Conservation (phyloP, 2,888 invertebrate species). For the Magallana nippona region DNA sequence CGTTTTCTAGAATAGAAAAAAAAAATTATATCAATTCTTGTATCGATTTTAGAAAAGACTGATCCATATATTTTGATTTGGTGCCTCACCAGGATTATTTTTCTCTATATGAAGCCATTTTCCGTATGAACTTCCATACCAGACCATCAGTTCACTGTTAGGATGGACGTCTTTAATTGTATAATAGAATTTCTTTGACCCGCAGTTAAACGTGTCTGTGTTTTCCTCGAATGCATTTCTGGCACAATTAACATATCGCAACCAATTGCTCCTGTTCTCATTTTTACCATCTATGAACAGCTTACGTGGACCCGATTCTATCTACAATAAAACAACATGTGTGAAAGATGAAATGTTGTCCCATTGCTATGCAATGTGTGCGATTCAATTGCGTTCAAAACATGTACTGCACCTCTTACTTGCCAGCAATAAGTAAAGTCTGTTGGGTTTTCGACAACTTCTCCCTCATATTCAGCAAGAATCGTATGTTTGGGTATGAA, state of each 20-base stretch:
- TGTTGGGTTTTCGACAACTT: not conserved
- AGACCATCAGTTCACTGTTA: slow-evolving; percentile 8
- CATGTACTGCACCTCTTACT: not conserved
- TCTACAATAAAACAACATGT: not conserved
- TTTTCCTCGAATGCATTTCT: slow-evolving; percentile 28
- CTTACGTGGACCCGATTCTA: not conserved
- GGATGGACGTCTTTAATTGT: not conserved
- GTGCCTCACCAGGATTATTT: slow-evolving; percentile 22
- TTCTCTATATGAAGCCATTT: slow-evolving; percentile 1
- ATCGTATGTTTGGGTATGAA: not conserved
- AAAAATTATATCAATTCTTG: not conserved
- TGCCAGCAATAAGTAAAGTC: slow-evolving; percentile 15
- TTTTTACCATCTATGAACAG: slow-evolving; percentile 3
- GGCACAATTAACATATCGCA: slow-evolving; percentile 4
- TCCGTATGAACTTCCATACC: slow-evolving; percentile 1
- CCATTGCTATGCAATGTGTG: fast-evolving
- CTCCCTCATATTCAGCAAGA: slow-evolving; percentile 13
- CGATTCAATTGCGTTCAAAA: not conserved
- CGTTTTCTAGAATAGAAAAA: slow-evolving; percentile 12
- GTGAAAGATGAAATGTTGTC: not conserved
- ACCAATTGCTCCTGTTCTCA: not conserved
- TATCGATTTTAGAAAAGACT: not conserved
- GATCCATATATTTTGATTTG: not conserved
- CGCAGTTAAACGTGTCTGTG: slow-evolving; percentile 1
- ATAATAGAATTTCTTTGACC: slow-evolving; percentile 12